These are phyloP conservation scores for Lagenorhynchus albirostris DNA, from an alignment of 2,113 vertebrate genomes.

Conservation along the genomic window DNA sequence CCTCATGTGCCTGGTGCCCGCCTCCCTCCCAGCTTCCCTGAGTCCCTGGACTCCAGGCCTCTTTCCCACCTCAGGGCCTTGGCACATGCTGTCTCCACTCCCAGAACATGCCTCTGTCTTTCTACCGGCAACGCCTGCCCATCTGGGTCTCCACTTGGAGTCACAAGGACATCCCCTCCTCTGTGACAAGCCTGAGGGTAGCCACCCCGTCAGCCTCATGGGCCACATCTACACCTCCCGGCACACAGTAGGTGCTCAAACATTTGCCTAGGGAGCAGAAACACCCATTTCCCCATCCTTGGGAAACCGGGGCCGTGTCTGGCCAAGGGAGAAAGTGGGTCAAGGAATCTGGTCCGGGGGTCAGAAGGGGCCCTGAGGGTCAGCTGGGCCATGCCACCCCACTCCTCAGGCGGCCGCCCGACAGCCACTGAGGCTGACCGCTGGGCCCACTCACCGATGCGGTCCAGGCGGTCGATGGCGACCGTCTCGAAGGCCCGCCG, in stretches of 20 bases:
- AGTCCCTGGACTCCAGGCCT: background rate
- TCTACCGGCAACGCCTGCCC: too few species aligned
- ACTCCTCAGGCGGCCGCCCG: fast-evolving
- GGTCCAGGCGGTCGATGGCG: constrained; percentile 96
- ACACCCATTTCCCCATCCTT: background rate
- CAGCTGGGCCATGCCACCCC: background rate
- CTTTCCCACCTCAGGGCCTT: background rate
- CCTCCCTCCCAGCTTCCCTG: background rate
- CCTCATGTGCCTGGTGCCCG: background rate
- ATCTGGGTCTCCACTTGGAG: background rate
- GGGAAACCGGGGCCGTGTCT: background rate
- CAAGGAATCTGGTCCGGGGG: background rate
- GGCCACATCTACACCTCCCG: background rate
- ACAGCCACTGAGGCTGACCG: background rate
- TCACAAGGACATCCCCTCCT: background rate
- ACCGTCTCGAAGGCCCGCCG: constrained; percentile 96
- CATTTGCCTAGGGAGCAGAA: too few species aligned
- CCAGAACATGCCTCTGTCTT: background rate
- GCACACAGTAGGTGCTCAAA: background rate
- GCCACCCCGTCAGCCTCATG: fast-evolving
- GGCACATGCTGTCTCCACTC: fast-evolving
- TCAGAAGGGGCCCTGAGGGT: background rate
- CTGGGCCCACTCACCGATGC: constrained; percentile 87
- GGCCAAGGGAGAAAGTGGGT: background rate
- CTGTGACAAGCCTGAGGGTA: background rate